Base-by-base conservation (phyloP, 2,113 vertebrate genomes). In the Hoplias malabaricus region DNA sequence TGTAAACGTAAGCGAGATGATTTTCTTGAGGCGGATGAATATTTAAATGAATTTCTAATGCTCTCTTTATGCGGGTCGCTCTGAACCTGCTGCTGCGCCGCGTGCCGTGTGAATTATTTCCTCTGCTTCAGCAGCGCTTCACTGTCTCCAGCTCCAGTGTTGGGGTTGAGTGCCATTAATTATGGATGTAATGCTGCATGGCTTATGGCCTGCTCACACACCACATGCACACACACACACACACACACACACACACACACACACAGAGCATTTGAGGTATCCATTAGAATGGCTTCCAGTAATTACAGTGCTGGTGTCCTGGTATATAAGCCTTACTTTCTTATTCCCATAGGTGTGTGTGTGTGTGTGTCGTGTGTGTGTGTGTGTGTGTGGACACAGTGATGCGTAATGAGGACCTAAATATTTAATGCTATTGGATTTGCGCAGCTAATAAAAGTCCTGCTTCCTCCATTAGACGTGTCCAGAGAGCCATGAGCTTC, bases 391-490 rank as follows among this genome's bases (percentile, higher is more conserved):
- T 25, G 46, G 54, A 48, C 43, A 23, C 14, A 3, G 11, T 5
- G 53, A 33, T 68, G 36, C 10, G 65, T 61, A 77, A 69, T 19
- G 31, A 69, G 53, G 2, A 14, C 40, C n/a, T 70, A 50, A 78
- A 78, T 70, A 48, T 70, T 78, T 70, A 78, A 78, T 43, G 38
- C 16, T 62, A 31, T 70, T 29, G 75, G 23, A 62, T 70, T 70
- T 62, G 42, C 75, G 21, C 10, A 21, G 75, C 40, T 69, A 78
- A 78, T 78, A 70, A 70, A 78, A 10, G 31, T 29, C 9, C 31
- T 25, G 38, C 2, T 69, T 50, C 54, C 57, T 69, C 75, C 75
- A 78, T 78, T 78, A 78, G 75, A 48, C 21, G n/a, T 61, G 42
- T 70, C 67, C 54, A 11, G 67, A 59, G 75, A 62, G 33, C 21